Evolutionary conservation across 2,797 vertebrate species (phyloP).

Genomic region (Brotogeris chrysoptera): DNA sequence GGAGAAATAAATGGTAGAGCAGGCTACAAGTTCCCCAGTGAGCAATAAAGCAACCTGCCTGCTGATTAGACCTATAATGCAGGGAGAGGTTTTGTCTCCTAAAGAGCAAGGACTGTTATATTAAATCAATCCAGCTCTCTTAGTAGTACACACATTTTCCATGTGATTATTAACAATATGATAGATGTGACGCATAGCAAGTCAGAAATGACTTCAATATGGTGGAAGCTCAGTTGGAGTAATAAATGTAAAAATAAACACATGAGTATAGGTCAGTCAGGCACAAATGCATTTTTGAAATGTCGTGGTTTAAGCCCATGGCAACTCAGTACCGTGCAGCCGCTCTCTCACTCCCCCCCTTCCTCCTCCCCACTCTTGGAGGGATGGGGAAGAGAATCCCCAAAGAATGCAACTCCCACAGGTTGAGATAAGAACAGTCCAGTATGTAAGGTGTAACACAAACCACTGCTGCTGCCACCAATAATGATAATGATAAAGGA

Average conservation of each 20-base stretch:
- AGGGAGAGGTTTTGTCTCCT: background rate
- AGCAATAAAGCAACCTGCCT: background rate
- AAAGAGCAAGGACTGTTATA: background rate
- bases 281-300: background rate
- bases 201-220: background rate
- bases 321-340: no score
- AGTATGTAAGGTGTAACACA: no score
- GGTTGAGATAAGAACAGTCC: no score
- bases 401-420: no score
- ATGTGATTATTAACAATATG: rapidly evolving
- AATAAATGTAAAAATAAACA: background rate
- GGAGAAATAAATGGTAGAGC: background rate
- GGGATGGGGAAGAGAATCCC: no score
- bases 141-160: background rate
- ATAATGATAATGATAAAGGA: no score
- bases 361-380: no score
- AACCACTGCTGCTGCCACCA: no score
- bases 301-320: no score
- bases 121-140: background rate
- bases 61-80: background rate
- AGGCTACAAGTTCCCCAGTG: background rate
- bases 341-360: no score
- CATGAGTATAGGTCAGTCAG: background rate
- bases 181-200: background rate
- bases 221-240: background rate